Conservation (phyloP, 2,797 vertebrate species). For the Eulemur albifrons region DNA sequence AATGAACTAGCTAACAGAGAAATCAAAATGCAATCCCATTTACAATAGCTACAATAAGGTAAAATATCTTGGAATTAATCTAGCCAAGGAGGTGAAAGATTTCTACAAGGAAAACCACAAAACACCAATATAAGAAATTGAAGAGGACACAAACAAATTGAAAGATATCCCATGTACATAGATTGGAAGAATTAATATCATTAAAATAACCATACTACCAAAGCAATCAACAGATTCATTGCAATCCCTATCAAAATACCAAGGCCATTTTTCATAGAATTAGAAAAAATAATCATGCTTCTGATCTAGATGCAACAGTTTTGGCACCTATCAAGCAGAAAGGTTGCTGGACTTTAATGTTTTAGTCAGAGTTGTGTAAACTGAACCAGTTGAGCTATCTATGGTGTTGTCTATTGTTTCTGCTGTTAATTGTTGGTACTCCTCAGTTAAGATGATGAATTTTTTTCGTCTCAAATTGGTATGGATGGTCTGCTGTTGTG, state of each 20-base stretch:
- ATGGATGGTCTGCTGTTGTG: background rate
- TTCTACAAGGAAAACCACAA: background rate
- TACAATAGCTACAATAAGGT: background rate
- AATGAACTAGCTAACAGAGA: background rate
- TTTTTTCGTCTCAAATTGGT: background rate
- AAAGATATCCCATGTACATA: background rate
- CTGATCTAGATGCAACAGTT: background rate
- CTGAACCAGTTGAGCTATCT: background rate
- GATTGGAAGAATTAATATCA: background rate
- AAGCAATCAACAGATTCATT: background rate
- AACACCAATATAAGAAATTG: background rate
- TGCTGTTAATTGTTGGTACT: background rate
- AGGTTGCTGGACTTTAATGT: background rate
- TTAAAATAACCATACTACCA: background rate
- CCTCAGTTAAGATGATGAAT: background rate
- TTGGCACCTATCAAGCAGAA: background rate
- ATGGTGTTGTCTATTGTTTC: background rate
- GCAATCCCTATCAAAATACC: background rate
- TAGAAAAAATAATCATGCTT: background rate
- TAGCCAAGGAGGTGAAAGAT: background rate
- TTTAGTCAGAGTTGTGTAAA: background rate
- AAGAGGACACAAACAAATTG: background rate
- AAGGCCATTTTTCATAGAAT: background rate
- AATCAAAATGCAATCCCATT: background rate
- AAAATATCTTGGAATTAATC: background rate